phyloP scores from a whole-genome alignment of 1,140 invertebrate species.

The Mylabris phalerata region DNA sequence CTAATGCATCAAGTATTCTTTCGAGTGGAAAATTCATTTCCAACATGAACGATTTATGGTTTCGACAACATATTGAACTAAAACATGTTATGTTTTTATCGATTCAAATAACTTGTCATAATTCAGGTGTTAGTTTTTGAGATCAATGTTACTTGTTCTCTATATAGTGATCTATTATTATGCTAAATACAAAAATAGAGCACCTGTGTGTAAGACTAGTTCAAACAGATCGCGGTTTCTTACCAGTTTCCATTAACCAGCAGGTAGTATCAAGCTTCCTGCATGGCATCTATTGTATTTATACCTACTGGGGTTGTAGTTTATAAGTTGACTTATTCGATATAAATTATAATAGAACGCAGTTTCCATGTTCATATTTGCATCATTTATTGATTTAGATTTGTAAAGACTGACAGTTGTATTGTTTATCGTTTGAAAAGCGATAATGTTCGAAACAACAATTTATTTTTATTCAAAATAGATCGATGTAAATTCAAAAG shows the following conservation, averaged over 20 bases:
- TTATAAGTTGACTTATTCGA: too few species aligned
- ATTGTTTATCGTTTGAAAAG: too few species aligned
- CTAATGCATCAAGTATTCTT: slow-evolving; percentile 9
- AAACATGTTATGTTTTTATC: background rate
- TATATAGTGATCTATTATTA: background rate
- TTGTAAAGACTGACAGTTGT: too few species aligned
- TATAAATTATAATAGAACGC: too few species aligned
- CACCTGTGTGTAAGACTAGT: slow-evolving; percentile 10
- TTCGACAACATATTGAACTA: background rate
- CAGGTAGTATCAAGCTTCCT: slow-evolving; percentile 7
- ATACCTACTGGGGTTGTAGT: too few species aligned
- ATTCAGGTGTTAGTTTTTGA: too few species aligned
- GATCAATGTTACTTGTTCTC: background rate
- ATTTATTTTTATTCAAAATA: too few species aligned
- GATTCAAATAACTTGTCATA: too few species aligned
- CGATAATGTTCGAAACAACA: too few species aligned
- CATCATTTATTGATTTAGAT: too few species aligned
- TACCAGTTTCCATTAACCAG: slow-evolving; percentile 9
- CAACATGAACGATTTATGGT: slow-evolving; percentile 12
- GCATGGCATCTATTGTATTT: background rate
- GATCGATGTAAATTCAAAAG: too few species aligned
- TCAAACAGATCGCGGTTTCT: slow-evolving; percentile 8
- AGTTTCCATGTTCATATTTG: too few species aligned
- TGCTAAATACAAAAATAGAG: slow-evolving; percentile 1
- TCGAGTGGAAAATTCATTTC: slow-evolving; percentile 13